Conservation (phyloP, 2,113 vertebrate genomes). For the Calidris pygmaea region DNA sequence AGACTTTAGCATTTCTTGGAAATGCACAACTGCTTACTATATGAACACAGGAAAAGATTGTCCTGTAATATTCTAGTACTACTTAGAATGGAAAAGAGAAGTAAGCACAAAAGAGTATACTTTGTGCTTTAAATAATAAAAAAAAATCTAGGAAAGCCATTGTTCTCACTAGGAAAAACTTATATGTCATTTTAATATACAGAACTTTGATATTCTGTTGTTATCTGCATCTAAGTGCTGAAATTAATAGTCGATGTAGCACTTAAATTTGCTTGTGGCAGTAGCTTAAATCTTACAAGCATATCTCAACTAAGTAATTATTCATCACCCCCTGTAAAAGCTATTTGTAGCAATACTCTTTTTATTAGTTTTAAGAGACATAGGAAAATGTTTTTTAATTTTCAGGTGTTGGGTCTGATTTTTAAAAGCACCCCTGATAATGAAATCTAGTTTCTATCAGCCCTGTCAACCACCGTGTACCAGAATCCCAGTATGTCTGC, state of each 20-base stretch:
- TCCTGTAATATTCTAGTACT: background rate
- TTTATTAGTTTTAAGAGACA: background rate
- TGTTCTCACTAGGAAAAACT: background rate
- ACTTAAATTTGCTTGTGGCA: background rate
- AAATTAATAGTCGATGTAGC: background rate
- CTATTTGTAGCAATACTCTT: background rate
- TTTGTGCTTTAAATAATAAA: background rate
- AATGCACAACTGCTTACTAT: background rate
- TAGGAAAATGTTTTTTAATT: background rate
- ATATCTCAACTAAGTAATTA: background rate
- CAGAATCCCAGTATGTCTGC: background rate
- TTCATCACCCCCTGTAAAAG: background rate
- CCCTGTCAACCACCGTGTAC: fast-evolving
- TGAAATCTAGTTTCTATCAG: background rate
- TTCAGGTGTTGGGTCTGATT: background rate
- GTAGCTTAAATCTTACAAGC: background rate
- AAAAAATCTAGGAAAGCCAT: background rate
- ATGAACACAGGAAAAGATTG: background rate
- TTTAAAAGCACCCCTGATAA: background rate
- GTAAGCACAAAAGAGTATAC: background rate
- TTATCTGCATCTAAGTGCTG: background rate
- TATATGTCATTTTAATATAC: background rate
- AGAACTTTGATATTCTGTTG: background rate
- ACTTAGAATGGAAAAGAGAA: background rate
- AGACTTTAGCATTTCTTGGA: background rate